Percentiles rank a stretch among this genome's conserved stretches.
Evolutionary conservation across 2,888 invertebrate species (phyloP).

Genomic region (Aromia moschata): DNA sequence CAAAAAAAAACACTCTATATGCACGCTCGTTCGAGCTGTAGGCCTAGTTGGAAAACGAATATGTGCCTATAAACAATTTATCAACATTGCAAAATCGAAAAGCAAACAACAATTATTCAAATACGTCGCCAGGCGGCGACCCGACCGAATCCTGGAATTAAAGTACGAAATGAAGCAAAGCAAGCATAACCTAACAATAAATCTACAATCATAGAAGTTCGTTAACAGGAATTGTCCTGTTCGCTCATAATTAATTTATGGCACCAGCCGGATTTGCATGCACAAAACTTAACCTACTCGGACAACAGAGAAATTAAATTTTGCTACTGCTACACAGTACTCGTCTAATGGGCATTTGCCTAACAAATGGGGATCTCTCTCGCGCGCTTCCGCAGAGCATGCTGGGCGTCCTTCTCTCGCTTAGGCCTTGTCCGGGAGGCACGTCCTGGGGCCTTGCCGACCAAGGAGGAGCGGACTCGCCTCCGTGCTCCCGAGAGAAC

Average conservation of each 20-base stretch:
- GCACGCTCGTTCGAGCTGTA: too few relatives aligned
- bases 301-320: slow-evolving; percentile 64
- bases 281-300: slow-evolving; percentile 63
- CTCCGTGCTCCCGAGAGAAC: slow-evolving; percentile 31
- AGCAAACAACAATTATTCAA: slow-evolving; percentile 30
- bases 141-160: slow-evolving; percentile 26
- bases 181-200: slow-evolving; percentile 53
- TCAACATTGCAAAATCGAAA: slow-evolving; percentile 12
- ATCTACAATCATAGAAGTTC: slow-evolving; percentile 62
- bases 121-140: slow-evolving; percentile 20
- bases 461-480: slow-evolving; percentile 28
- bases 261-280: slow-evolving; percentile 61
- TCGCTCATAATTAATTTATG: slow-evolving; percentile 62
- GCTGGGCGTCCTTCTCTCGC: slow-evolving; percentile 20
- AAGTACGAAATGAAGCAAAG: slow-evolving; percentile 36
- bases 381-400: not conserved
- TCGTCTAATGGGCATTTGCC: slow-evolving; percentile 61
- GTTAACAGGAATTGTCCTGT: slow-evolving; percentile 61
- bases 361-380: slow-evolving; percentile 56
- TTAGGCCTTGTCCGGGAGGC: slow-evolving; percentile 21
- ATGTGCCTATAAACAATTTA: slow-evolving; percentile 8
- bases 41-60: too few relatives aligned
- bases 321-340: slow-evolving; percentile 50
- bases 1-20: too few relatives aligned
- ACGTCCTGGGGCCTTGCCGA: slow-evolving; percentile 26